Conservation (phyloP, 2,113 vertebrate genomes). For the Poecile atricapillus region DNA sequence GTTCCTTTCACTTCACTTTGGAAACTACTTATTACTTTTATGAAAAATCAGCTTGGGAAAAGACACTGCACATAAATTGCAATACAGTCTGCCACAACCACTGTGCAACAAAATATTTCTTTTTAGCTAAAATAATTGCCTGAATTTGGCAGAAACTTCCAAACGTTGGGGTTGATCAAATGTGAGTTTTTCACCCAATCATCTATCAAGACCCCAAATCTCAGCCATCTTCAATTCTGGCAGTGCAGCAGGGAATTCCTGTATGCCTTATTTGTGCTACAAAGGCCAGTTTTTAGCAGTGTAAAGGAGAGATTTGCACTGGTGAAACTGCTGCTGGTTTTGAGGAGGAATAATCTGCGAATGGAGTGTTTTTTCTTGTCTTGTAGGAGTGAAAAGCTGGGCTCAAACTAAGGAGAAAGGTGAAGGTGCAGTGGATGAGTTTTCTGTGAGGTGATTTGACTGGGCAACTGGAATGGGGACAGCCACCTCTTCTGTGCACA, state of each 20-base stretch:
- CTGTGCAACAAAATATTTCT: background rate
- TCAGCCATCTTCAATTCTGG: background rate
- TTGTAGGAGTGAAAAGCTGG: background rate
- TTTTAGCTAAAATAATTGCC: background rate
- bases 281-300: background rate
- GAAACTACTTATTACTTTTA: background rate
- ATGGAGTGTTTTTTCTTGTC: background rate
- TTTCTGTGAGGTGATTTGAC: background rate
- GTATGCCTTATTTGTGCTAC: background rate
- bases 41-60: conserved; percentile 22
- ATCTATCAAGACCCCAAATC: background rate
- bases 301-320: background rate
- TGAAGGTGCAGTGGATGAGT: background rate
- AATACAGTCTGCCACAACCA: background rate
- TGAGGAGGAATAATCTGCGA: background rate
- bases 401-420: background rate
- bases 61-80: background rate
- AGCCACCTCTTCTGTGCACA: background rate
- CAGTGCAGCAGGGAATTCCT: background rate
- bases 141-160: background rate
- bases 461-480: background rate
- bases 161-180: rapidly evolving
- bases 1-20: background rate
- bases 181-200: background rate
- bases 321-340: background rate